Base-by-base conservation (phyloP, 2,888 invertebrate genomes). In the Timema cristinae region DNA sequence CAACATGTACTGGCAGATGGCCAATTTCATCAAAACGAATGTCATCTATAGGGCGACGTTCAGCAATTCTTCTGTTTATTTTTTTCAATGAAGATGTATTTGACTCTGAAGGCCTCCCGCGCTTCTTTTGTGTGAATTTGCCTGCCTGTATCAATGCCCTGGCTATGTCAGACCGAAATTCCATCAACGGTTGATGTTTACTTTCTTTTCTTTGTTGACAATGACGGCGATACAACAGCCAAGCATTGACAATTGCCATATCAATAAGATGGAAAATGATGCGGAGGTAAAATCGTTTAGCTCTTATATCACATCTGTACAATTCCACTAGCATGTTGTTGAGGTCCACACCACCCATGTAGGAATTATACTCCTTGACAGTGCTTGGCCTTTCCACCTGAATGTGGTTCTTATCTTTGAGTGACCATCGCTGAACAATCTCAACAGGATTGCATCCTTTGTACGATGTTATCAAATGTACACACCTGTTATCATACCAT, bases 271-370 rank as follows among this genome's bases (percentile, higher is more conserved):
- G 56, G n/a, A 71, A 73, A 50, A 73, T 50, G 15, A 73, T 59
- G 32, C 72, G 50, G 15, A 70, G 32, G 50, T 73, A 71, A 48
- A 67, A 59, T 15, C 71, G 54, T 32, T 49, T 54, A 56, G 50
- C 71, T 50, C 71, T 71, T 59, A 73, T 73, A 32, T 67, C 67
- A 10, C 48, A 66, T 10, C 71, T 66, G 59, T 72, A 72, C 15
- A 72, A 70, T 50, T 70, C 66, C 6, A 70, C 70, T n/a, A 70
- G 54, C 72, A 72, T 72, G 54, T 52, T 70, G 32, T 72, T 70
- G 47, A 63, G 4, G n/a, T 72, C 72, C 48, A 72, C 69, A 6
- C 69, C 72, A 16, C 69, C 69, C 72, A 72, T 71, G n/a, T 59
- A 68, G 16, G 16, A 50, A 50, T 69, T 71, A 16, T 71, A 68